Evolutionary conservation across 2,888 invertebrate genomes (phyloP), one percentile per base, ranked within the genome.

Genomic region (Ochlodes sylvanus): DNA sequence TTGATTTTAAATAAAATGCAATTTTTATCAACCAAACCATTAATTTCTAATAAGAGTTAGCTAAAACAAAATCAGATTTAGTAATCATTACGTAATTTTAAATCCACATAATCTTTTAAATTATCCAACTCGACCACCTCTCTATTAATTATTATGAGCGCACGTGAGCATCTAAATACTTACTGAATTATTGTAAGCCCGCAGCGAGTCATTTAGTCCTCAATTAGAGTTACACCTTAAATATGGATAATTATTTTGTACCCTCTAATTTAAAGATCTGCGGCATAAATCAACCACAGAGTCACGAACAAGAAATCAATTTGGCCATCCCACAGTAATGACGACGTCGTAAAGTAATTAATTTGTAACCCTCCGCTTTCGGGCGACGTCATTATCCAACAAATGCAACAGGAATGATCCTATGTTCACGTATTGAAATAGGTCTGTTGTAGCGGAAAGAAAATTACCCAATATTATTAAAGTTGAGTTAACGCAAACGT

Each of bases 221-320:
- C 77, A 85, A 85, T 87, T 82, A 84, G 80, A 80, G 76, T 77
- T 80, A 82, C 83, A 80, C 80, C 80, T 84, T 81, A 85, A 85
- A 82, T 81, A 79, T 78, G 77, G 77, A 78, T 84, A 84, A 85
- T 86, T 85, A 76, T 80, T 77, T 79, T 77, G 78, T 76, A 79
- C 80, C 81, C 82, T 83, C 79, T 83, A 85, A 86, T 86, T 87
- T 82, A 74, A 76, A 74, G 70, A 74, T 75, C 72, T 73, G 62
- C 75, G 73, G 73, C 76, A 74, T 78, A 77, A 79, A 78, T 76
- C 77, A 75, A 71, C 70, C 61, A 52, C 73, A 70, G 64, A 63
- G 42, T 72, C 70, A 73, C 70, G 71, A 71, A 72, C 73, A 81
- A 79, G 76, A 81, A 84, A 82, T 71, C 72, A 75, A 77, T 76